phyloP scores from a whole-genome alignment of 2,113 vertebrate genomes.

The Gnathonemus longibarbis region DNA sequence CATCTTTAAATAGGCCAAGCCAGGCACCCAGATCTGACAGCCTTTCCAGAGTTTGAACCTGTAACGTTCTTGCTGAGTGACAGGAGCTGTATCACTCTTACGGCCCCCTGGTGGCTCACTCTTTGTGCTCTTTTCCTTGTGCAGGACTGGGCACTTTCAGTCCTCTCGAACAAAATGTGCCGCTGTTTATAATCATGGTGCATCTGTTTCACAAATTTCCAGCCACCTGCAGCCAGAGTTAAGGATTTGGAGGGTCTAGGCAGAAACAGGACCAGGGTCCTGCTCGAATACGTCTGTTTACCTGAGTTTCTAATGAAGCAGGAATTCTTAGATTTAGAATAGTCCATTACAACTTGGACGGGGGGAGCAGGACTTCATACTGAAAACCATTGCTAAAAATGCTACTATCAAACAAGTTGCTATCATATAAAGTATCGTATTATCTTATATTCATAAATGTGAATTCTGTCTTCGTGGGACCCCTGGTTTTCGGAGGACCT shows the following conservation, averaged over 20 bases:
- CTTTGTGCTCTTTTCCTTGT: not conserved
- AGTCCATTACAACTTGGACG: not conserved
- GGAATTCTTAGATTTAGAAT: not conserved
- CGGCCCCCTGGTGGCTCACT: not conserved
- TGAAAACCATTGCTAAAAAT: not conserved
- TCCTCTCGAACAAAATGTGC: not conserved
- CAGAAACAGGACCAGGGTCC: not conserved
- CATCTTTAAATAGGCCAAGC: not conserved
- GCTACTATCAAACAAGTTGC: not conserved
- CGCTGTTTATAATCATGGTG: not conserved
- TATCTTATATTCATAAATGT: not conserved
- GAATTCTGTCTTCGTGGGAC: not conserved
- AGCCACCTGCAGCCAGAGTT: not conserved
- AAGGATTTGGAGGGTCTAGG: not conserved
- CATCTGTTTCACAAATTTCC: not conserved
- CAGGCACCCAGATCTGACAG: not conserved
- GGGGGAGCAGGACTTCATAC: not conserved
- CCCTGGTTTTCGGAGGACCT: not conserved
- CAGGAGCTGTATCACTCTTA: not conserved
- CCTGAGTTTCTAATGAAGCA: not conserved
- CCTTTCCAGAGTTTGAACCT: not conserved
- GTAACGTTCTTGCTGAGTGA: not conserved
- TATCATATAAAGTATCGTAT: not conserved
- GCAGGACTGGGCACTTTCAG: too few species aligned
- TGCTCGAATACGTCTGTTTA: not conserved